A percentile compares a stretch with the other conserved stretches of the same genome.
Conservation (phyloP, 2,797 vertebrate genomes). For the Dermochelys coriacea region DNA sequence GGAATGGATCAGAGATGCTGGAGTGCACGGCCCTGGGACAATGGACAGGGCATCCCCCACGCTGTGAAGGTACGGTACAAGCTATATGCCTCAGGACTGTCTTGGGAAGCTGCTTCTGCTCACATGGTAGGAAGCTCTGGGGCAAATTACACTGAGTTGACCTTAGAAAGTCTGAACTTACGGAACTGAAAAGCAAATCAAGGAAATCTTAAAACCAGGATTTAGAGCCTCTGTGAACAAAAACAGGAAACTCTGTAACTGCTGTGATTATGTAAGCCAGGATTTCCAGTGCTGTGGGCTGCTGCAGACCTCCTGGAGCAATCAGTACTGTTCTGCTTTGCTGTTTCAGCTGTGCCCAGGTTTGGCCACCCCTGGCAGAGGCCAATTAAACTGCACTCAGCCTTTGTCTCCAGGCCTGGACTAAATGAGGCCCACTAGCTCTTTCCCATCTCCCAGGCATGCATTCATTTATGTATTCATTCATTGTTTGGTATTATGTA, state of each 20-base stretch:
- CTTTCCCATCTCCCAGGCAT: too few species aligned
- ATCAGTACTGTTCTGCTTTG: background rate
- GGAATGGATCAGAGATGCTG: constrained; percentile 59
- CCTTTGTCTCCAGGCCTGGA: background rate
- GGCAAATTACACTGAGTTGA: background rate
- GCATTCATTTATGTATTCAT: too few species aligned
- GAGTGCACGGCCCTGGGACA: constrained; percentile 74
- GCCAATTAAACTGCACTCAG: constrained; percentile 80
- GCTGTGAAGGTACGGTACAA: constrained; percentile 61
- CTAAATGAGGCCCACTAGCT: too few species aligned
- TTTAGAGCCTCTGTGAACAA: background rate
- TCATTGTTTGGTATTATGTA: too few species aligned
- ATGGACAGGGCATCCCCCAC: constrained; percentile 79
- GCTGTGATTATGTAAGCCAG: background rate
- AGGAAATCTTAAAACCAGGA: background rate
- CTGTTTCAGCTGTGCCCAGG: constrained; percentile 80
- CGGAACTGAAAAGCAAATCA: background rate
- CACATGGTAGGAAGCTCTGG: background rate
- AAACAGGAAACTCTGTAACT: background rate
- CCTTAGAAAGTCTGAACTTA: background rate
- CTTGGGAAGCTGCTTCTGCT: background rate
- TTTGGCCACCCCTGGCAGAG: constrained; percentile 62
- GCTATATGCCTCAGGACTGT: background rate
- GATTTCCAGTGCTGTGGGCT: background rate
- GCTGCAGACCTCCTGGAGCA: background rate